Evolutionary conservation across 1,140 invertebrate genomes (phyloP), one percentile per base, ranked within the genome.

Genomic region (Sitophilus oryzae): DNA sequence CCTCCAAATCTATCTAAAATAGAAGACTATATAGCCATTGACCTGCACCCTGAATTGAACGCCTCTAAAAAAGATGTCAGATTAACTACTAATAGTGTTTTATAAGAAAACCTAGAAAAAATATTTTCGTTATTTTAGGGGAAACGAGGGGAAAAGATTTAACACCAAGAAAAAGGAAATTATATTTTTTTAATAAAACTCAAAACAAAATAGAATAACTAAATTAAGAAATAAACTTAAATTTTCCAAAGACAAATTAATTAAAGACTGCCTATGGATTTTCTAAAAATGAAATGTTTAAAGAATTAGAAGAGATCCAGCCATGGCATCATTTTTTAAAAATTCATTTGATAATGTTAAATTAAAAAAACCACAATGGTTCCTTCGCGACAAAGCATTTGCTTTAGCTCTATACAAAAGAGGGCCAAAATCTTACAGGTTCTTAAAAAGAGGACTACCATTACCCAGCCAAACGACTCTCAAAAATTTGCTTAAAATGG

Each of bases 221-320:
- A 40, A 40, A 40, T 40, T 40, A 40, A 40, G 16, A 40, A 9
- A 40, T 15, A 40, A 16, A 16, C 15, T 40, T n/a, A 5, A 40
- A 40, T 11, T 11, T 16, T 40, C 15, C 5, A 40, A 40, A 10
- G 14, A 40, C 16, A 40, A 40, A 40, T 11, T 40, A n/a, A 40
- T n/a, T n/a, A n/a, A n/a, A 40, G 16, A 40, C 37, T 16, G 37
- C 37, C 37, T 40, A 40, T 40, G 37, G 16, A 40, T 40, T 40
- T 16, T 40, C 37, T n/a, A 40, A 40, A 40, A 40, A 10, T 16
- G 4, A 16, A 40, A 40, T 40, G 15, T 40, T 40, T 40, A 40
- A 16, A 40, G 37, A 40, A 14, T 15, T 40, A 40, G 5, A 40
- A 14, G 10, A 40, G 37, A 40, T 40, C 37, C 37, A 16, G 37